A percentile compares a stretch with the other conserved stretches of the same genome.
Evolutionary conservation across 2,113 vertebrate species (phyloP).

Genomic region (Orthochromis malagaraziensis): DNA sequence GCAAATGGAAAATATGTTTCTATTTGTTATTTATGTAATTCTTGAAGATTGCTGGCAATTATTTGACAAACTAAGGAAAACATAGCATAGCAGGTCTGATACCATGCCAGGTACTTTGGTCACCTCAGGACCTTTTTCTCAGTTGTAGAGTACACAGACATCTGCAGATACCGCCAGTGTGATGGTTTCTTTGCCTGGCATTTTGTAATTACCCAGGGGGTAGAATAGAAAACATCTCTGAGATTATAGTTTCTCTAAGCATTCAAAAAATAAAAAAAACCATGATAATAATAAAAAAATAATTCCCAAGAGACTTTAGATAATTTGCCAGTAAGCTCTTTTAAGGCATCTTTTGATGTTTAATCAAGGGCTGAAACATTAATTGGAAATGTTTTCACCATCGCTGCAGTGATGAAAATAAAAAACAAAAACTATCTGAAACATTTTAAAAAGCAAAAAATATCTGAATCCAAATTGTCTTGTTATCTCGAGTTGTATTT

Average conservation of each 20-base stretch:
- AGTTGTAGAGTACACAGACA: background rate
- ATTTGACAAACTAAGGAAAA: slow-evolving; percentile 11
- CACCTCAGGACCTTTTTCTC: slow-evolving; percentile 3
- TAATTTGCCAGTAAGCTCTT: slow-evolving; percentile 26
- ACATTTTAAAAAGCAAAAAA: background rate
- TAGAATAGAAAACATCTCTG: slow-evolving; percentile 25
- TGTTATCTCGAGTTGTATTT: background rate
- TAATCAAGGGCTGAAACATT: slow-evolving; percentile 1
- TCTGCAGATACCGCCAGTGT: slow-evolving; percentile 10
- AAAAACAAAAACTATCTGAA: background rate
- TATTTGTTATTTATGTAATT: background rate
- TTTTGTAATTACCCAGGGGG: slow-evolving; percentile 46
- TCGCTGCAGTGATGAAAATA: background rate
- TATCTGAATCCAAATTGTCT: background rate
- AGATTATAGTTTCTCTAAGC: slow-evolving; percentile 42
- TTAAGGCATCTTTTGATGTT: slow-evolving; percentile 33
- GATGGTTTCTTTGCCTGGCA: slow-evolving; percentile 37
- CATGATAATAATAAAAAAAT: background rate
- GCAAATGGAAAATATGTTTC: background rate
- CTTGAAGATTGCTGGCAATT: background rate
- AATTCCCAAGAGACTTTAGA: background rate
- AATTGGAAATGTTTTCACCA: slow-evolving; percentile 14
- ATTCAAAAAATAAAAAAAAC: background rate
- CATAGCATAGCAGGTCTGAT: background rate
- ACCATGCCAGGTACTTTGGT: slow-evolving; percentile 3